Conservation (phyloP, 2,113 vertebrate species). For the Opisthocomus hoazin region DNA sequence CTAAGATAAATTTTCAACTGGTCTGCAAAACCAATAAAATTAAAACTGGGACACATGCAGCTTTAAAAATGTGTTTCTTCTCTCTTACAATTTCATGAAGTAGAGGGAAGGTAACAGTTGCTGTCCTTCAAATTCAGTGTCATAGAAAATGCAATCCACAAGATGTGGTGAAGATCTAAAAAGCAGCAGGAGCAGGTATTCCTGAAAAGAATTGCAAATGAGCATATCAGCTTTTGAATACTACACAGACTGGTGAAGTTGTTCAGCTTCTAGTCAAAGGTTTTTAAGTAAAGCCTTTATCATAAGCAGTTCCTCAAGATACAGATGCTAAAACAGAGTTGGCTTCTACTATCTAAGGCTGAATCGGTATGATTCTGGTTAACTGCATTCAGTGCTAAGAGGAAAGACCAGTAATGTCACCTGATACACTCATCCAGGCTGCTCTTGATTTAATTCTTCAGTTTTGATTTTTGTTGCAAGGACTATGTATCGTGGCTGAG, state of each 20-base stretch:
- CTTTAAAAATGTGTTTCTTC: background rate
- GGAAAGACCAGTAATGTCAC: background rate
- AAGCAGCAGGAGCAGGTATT: background rate
- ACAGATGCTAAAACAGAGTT: background rate
- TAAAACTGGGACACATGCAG: background rate
- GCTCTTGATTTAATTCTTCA: background rate
- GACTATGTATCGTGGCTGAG: background rate
- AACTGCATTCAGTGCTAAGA: background rate
- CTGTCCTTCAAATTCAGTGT: background rate
- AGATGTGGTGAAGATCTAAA: background rate
- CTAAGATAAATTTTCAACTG: background rate
- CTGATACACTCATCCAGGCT: no score
- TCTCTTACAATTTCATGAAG: background rate
- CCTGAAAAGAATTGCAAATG: background rate
- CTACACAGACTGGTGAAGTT: background rate
- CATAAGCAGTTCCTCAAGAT: background rate
- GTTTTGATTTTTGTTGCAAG: background rate
- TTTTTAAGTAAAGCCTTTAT: background rate
- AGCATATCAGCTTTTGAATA: background rate
- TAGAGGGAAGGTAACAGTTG: background rate
- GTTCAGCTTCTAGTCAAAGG: background rate
- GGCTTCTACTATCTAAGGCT: background rate
- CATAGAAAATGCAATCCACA: fast-evolving
- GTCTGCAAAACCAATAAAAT: background rate
- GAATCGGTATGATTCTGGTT: background rate